phyloP scores from a whole-genome alignment of 2,113 vertebrate genomes.

The Ceyx melanurus region DNA sequence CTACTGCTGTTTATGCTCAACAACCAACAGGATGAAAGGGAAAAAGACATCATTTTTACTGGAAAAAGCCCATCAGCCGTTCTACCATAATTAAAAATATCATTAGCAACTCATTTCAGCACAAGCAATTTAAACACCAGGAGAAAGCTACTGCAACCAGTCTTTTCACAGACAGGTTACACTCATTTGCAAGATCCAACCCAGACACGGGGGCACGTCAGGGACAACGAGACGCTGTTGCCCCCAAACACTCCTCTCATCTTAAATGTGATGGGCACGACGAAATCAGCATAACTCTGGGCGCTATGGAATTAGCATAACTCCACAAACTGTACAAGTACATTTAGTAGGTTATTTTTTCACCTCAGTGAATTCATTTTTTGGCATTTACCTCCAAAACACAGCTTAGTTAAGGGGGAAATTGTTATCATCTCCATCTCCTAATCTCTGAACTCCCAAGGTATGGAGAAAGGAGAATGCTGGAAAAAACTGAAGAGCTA shows the following conservation, averaged over 20 bases:
- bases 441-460: background rate
- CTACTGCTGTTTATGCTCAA: background rate
- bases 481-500: background rate
- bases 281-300: rapidly evolving
- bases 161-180: background rate
- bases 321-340: background rate
- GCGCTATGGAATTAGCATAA: background rate
- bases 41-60: background rate
- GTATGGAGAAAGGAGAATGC: background rate
- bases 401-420: background rate
- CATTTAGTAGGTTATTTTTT: background rate
- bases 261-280: background rate
- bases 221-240: background rate
- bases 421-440: background rate
- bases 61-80: background rate
- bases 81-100: background rate
- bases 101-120: background rate
- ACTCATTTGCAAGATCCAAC: background rate
- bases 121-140: background rate
- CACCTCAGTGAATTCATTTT: background rate
- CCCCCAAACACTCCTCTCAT: background rate
- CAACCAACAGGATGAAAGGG: background rate
- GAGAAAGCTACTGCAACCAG: background rate
- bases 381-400: background rate
- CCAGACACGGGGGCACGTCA: rapidly evolving